Conservation (phyloP, 2,888 invertebrate genomes). For the Drosophila planitibia region DNA sequence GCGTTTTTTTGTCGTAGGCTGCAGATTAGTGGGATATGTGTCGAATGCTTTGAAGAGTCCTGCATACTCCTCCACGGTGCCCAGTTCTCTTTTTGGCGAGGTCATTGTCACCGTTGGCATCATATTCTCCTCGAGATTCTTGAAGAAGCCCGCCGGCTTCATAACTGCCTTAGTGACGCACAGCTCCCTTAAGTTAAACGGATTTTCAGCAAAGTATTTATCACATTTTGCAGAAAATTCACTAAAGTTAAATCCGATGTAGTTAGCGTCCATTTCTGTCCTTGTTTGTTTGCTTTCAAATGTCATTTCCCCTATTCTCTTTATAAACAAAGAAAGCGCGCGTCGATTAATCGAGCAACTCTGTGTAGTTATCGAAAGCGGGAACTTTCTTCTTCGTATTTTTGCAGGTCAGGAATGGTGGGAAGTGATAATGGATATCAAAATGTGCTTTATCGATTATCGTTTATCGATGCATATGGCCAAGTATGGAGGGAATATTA, state of each 20-base stretch:
- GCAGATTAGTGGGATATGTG: conserved; percentile 78
- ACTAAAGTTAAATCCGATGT: conserved; percentile 38
- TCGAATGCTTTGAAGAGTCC: conserved; percentile 79
- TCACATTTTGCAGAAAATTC: conserved; percentile 50
- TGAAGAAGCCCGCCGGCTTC: conserved; percentile 65
- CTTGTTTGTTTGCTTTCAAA: conserved; percentile 14
- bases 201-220: conserved; percentile 50
- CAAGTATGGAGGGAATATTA: background rate
- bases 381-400: background rate
- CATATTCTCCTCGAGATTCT: conserved; percentile 63
- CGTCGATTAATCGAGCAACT: conserved; percentile 7
- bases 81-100: conserved; percentile 55
- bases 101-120: conserved; percentile 49
- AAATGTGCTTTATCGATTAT: background rate
- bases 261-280: conserved; percentile 27
- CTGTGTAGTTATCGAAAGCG: conserved; percentile 7
- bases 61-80: conserved; percentile 67
- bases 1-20: conserved; percentile 65
- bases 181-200: conserved; percentile 60
- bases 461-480: background rate
- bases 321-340: conserved; percentile 14
- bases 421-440: too few species aligned
- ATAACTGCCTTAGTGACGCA: conserved; percentile 72
- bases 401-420: background rate
- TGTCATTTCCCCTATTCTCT: background rate